phyloP scores from a whole-genome alignment of 2,797 vertebrate species.

The Gymnothorax reevesii region DNA sequence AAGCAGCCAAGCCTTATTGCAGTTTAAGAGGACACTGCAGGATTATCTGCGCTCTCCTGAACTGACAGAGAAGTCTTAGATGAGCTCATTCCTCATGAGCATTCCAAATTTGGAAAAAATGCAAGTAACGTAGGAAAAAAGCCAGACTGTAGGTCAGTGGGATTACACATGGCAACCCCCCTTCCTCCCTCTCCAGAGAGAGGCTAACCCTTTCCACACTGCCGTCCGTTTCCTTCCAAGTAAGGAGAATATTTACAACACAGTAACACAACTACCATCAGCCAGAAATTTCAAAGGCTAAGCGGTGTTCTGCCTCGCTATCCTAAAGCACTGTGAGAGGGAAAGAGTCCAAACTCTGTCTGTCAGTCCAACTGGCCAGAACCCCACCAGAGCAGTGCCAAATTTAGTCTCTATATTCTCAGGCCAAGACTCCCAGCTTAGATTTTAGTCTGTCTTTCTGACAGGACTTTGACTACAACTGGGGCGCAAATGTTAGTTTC shows the following conservation, averaged over 20 bases:
- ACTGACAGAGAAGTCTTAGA: background rate
- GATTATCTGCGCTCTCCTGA: background rate
- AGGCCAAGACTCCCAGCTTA: too few relatives aligned
- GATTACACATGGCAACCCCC: background rate
- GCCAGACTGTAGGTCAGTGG: background rate
- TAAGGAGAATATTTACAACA: background rate
- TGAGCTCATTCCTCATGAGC: background rate
- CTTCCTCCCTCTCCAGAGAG: too few relatives aligned
- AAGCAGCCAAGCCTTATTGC: background rate
- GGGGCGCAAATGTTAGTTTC: too few relatives aligned
- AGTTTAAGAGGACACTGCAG: background rate
- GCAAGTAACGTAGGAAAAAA: background rate
- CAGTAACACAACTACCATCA: background rate
- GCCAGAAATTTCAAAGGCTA: background rate
- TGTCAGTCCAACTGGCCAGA: too few relatives aligned
- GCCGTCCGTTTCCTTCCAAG: background rate
- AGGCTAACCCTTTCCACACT: background rate
- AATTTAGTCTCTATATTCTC: too few relatives aligned
- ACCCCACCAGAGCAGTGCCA: too few relatives aligned
- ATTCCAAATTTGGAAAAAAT: conserved; percentile 1
- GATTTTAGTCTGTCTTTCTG: too few relatives aligned
- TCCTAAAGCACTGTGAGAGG: background rate
- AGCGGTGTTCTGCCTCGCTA: background rate
- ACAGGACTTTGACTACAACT: too few relatives aligned
- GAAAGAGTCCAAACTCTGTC: background rate